A percentile compares a stretch with the other conserved stretches of the same genome.
phyloP scores from a whole-genome alignment of 2,888 invertebrate species.

The Athalia rosae region DNA sequence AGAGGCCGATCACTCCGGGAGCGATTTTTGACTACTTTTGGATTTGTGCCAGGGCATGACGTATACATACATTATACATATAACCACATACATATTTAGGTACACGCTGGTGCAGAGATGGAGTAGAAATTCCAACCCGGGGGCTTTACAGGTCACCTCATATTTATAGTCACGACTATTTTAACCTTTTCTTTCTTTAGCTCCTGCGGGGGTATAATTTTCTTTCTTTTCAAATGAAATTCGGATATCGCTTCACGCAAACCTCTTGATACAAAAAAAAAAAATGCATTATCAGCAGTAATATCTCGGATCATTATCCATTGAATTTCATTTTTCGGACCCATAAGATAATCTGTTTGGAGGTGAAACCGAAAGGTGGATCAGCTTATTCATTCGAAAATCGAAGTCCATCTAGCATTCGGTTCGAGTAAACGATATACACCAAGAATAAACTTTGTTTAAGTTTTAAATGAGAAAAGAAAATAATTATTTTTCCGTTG shows the following conservation, averaged over 20 bases:
- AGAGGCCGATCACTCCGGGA: slow-evolving; percentile 24
- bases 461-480: slow-evolving; percentile 8
- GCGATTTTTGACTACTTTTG: slow-evolving; percentile 25
- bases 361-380: too few relatives aligned
- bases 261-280: too few relatives aligned
- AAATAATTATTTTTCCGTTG: slow-evolving; percentile 7
- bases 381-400: too few relatives aligned
- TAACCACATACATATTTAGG: not conserved
- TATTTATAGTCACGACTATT: slow-evolving; percentile 43
- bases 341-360: too few relatives aligned
- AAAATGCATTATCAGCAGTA: too few relatives aligned
- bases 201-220: not conserved
- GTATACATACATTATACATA: not conserved
- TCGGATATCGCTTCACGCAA: not conserved
- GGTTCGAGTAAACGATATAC: slow-evolving; percentile 14
- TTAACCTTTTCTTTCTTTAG: slow-evolving; percentile 35
- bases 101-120: not conserved
- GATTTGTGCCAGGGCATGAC: slow-evolving; percentile 19
- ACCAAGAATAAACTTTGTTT: slow-evolving; percentile 26
- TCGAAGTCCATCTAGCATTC: not conserved
- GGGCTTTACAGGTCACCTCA: slow-evolving; percentile 23
- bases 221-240: not conserved
- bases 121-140: slow-evolving; percentile 30
- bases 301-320: too few relatives aligned
- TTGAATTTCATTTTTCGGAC: too few relatives aligned